Base-by-base conservation (phyloP, 2,113 vertebrate species). In the Solea solea region DNA sequence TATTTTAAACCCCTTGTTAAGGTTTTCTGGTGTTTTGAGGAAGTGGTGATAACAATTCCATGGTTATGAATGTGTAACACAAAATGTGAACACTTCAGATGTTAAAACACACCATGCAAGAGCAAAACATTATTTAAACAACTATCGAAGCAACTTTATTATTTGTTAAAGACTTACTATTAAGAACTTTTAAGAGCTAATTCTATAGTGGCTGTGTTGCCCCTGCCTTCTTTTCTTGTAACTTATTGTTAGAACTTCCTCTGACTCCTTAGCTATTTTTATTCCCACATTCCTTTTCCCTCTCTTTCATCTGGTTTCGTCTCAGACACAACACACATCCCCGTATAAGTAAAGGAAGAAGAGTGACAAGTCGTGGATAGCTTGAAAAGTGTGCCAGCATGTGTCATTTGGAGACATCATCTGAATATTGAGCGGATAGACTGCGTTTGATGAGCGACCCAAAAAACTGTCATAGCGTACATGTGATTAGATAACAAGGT, bases 241-340 rank as follows among this genome's bases (percentile, higher is more conserved):
- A 74, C 76, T 88, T 87, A 80, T 76, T 79, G 83, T 76, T 83
- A 63, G 69, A 75, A 67, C 66, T 63, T 48, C 69, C 82, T 89
- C 76, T 16, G 46, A 64, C 64, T 86, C 88, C 82, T 42, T 64
- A 74, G 83, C 80, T 92, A 85, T 92, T 91, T 92, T 91, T 92
- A 85, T 78, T 85, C 77, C 25, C 27, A n/a, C 34, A 74, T 69
- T 56, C 67, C 49, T 64, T 9, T 15, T 3, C 3, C 2, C 28
- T 45, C 63, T 69, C 81, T 89, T 92, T 88, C 62, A 90, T 91
- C 83, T 81, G 76, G 72, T 83, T 85, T 82, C 46, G 28, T 80
- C 65, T 70, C 56, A 77, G 70, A 86, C 71, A 90, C 86, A 90
- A 88, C 88, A 80, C 64, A 74, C 55, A 3, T 72, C 79, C 88